Percentiles rank a stretch among this genome's conserved stretches.
These are phyloP conservation scores for Cephus sareptanus DNA, from an alignment of 2,888 invertebrate species.

Conservation along the genomic window DNA sequence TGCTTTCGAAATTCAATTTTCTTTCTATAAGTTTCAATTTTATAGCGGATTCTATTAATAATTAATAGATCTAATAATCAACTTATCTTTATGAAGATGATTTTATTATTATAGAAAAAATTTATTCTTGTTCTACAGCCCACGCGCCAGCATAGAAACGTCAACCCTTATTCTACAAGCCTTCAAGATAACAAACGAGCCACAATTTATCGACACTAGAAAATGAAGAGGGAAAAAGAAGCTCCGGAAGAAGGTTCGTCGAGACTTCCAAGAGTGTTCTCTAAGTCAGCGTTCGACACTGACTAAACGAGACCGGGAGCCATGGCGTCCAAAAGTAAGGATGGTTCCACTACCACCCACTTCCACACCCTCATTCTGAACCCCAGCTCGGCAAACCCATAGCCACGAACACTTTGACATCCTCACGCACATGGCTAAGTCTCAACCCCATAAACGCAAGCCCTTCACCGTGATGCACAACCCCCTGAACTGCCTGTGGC, in stretches of 20 bases:
- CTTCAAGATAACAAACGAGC: conserved; percentile 44
- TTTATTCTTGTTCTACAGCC: too few relatives aligned
- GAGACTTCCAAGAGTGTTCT: conserved; percentile 9
- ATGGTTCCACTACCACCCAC: conserved; percentile 42
- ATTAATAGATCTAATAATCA: too few relatives aligned
- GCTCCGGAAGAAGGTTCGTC: conserved; percentile 35
- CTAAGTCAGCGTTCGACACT: conserved; percentile 46
- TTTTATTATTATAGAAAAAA: too few relatives aligned
- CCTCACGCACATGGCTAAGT: not conserved
- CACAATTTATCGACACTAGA: not conserved
- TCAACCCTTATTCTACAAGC: conserved; percentile 25
- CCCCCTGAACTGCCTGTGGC: not conserved
- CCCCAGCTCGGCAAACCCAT: not conserved
- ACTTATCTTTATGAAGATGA: too few relatives aligned
- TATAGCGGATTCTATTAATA: too few relatives aligned
- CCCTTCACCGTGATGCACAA: not conserved
- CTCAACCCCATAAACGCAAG: not conserved
- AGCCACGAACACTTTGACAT: not conserved
- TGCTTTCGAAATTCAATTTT: too few relatives aligned
- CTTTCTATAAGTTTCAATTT: too few relatives aligned
- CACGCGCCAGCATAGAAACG: too few relatives aligned
- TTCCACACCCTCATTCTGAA: conserved; percentile 13
- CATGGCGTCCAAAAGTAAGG: conserved; percentile 47
- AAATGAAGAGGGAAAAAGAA: conserved; percentile 14
- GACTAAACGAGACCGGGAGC: conserved; percentile 56